Percentiles rank a stretch among this genome's conserved stretches.
Conservation (phyloP, 1,140 invertebrate genomes). For the Lamellibrachia luymesi region DNA sequence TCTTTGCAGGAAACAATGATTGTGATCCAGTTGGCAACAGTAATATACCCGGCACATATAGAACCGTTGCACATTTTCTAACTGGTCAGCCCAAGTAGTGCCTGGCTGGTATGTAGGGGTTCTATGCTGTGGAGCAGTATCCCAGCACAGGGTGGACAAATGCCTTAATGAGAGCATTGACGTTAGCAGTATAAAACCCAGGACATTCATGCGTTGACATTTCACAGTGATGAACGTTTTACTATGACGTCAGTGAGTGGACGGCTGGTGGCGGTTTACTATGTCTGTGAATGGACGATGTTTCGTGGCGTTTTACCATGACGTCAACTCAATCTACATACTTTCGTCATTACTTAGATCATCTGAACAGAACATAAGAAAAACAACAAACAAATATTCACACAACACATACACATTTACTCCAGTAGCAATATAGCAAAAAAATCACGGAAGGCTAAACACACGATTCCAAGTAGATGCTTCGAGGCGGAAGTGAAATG, state of each 20-base stretch:
- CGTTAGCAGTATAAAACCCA: not conserved
- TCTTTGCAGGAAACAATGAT: no score
- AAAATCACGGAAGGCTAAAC: not conserved
- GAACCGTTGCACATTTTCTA: no score
- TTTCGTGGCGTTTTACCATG: not conserved
- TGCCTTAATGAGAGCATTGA: not conserved
- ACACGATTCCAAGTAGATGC: not conserved
- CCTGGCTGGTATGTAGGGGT: no score
- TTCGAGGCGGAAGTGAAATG: not conserved
- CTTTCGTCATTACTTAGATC: not conserved
- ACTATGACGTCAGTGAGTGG: not conserved
- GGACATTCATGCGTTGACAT: not conserved
- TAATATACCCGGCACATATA: no score
- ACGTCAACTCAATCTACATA: not conserved
- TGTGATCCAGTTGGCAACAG: no score
- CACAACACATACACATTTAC: not conserved
- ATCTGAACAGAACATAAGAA: not conserved
- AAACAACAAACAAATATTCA: not conserved
- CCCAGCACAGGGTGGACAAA: no score
- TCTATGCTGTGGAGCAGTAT: no score
- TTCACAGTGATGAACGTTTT: not conserved
- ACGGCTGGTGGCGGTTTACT: no score
- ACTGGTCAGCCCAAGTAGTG: no score
- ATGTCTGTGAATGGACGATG: no score
- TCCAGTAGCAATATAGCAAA: not conserved